Conservation (phyloP, 2,888 invertebrate genomes). For the Idaea biselata region DNA sequence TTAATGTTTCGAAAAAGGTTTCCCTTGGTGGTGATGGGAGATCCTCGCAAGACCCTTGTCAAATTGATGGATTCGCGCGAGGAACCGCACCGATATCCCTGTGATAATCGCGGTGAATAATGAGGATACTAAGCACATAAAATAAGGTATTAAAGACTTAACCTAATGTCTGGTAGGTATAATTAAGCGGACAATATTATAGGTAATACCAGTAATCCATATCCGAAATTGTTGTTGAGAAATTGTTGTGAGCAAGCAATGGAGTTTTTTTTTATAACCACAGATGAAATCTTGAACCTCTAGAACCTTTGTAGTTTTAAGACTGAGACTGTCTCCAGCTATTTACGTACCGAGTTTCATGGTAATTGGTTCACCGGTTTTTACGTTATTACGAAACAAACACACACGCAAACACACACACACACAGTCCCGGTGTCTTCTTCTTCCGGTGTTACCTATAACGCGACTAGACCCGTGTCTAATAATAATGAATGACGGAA, state of each 20-base stretch:
- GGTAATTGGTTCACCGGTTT: too few relatives aligned
- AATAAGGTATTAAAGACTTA: neutral
- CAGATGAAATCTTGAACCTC: too few relatives aligned
- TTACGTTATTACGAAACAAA: too few relatives aligned
- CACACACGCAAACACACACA: too few relatives aligned
- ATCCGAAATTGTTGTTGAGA: neutral
- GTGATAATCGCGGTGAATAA: constrained; percentile 29
- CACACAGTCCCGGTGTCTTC: too few relatives aligned
- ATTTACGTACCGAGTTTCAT: too few relatives aligned
- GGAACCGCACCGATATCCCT: constrained; percentile 29
- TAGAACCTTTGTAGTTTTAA: too few relatives aligned
- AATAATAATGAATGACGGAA: too few relatives aligned
- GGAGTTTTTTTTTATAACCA: too few relatives aligned
- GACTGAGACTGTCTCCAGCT: too few relatives aligned
- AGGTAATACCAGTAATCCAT: neutral
- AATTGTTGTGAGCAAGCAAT: neutral
- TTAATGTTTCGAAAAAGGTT: constrained; percentile 38
- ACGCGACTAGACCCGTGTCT: too few relatives aligned
- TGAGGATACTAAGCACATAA: constrained; percentile 1
- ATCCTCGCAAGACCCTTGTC: constrained; percentile 41
- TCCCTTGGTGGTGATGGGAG: constrained; percentile 25
- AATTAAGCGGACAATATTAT: neutral
- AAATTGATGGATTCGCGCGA: constrained; percentile 44
- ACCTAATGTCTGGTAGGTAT: neutral
- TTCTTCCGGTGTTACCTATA: too few relatives aligned